These are phyloP conservation scores for Pinctada fucata DNA, from an alignment of 2,888 invertebrate genomes.

Conservation along the genomic window DNA sequence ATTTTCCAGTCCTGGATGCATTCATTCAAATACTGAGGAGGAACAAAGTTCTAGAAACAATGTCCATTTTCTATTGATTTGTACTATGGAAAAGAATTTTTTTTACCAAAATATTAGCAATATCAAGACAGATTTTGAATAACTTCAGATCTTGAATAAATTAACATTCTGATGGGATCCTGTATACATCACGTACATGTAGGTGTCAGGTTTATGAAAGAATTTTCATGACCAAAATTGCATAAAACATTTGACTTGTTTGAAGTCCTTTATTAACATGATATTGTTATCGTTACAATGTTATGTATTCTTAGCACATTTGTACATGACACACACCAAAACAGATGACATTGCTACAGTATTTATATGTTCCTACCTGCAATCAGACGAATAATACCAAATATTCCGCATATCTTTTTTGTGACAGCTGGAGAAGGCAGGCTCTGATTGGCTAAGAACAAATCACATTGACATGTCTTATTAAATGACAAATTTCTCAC, in stretches of 20 bases:
- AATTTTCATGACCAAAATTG: too few species aligned
- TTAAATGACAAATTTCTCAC: too few species aligned
- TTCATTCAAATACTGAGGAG: neutral
- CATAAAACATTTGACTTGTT: too few species aligned
- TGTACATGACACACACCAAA: too few species aligned
- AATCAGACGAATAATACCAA: slow-evolving; percentile 90
- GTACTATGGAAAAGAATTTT: neutral
- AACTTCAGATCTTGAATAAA: too few species aligned
- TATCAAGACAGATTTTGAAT: neutral
- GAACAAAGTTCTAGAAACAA: neutral
- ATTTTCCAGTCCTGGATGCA: neutral
- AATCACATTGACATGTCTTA: neutral
- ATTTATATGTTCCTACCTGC: slow-evolving; percentile 77
- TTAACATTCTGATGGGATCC: too few species aligned
- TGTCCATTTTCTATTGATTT: neutral
- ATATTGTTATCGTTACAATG: too few species aligned
- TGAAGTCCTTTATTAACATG: too few species aligned
- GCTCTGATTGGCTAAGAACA: slow-evolving; percentile 79
- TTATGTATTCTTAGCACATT: too few species aligned
- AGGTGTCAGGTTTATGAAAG: too few species aligned
- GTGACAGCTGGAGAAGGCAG: slow-evolving; percentile 82
- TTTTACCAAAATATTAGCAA: neutral
- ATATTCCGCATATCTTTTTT: slow-evolving; percentile 87
- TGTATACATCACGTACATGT: too few species aligned
- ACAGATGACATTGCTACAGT: too few species aligned